Evolutionary conservation across 2,113 vertebrate genomes (phyloP).

Genomic region (Equus przewalskii): DNA sequence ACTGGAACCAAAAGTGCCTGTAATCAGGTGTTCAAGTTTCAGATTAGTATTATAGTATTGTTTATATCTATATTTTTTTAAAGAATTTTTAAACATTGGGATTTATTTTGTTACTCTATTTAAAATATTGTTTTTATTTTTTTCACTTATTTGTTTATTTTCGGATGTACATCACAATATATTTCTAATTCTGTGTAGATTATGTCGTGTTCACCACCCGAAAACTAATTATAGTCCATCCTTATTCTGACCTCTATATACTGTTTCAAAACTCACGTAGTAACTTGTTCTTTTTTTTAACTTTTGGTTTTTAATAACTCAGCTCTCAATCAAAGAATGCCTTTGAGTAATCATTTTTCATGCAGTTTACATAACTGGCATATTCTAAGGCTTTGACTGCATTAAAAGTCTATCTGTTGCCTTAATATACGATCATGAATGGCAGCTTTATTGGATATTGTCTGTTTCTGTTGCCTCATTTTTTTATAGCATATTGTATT

Average conservation of each 20-base stretch:
- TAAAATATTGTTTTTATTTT: neutral
- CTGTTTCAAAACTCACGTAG: neutral
- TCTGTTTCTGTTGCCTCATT: neutral
- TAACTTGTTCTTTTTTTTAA: neutral
- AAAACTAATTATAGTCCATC: too few species aligned
- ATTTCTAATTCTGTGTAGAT: too few species aligned
- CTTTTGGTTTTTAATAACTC: neutral
- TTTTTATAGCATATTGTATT: neutral
- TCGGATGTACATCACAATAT: too few species aligned
- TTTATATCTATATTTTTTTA: neutral
- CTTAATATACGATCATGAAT: neutral
- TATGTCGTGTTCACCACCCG: too few species aligned
- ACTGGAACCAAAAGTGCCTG: neutral
- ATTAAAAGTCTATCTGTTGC: neutral
- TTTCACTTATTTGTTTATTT: too few species aligned
- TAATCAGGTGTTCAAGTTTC: neutral
- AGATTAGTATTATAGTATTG: neutral
- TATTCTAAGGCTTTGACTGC: neutral
- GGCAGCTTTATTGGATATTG: neutral
- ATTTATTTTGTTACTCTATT: neutral
- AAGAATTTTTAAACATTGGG: neutral
- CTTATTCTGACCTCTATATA: neutral
- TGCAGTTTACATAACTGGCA: neutral
- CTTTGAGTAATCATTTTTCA: neutral
- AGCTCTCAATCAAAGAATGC: neutral